Evolutionary conservation across 2,113 vertebrate species (phyloP).

Genomic region (Corythornis madagascariensis): DNA sequence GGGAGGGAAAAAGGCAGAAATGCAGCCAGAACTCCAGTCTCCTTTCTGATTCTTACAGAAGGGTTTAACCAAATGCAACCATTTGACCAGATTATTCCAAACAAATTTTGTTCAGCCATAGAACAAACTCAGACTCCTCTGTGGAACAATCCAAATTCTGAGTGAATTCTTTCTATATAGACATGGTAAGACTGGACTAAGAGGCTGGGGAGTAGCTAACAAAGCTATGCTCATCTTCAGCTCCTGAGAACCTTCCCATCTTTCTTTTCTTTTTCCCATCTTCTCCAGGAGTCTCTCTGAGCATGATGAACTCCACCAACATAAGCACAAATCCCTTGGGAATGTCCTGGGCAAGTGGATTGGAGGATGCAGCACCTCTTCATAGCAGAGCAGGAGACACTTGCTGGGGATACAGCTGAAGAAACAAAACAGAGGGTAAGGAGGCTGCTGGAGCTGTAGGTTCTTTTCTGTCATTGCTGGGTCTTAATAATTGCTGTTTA

Average conservation of each 20-base stretch:
- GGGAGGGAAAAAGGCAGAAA: neutral
- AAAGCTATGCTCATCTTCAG: neutral
- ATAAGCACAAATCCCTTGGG: neutral
- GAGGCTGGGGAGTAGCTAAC: neutral
- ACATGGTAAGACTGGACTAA: neutral
- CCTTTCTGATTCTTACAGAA: neutral
- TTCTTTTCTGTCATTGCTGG: neutral
- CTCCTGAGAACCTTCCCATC: neutral
- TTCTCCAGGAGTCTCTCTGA: neutral
- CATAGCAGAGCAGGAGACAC: neutral
- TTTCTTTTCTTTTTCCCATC: neutral
- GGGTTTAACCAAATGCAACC: neutral
- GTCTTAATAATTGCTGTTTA: neutral
- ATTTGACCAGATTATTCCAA: neutral
- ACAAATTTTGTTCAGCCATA: neutral
- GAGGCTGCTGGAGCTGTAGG: neutral
- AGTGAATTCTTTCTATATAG: neutral
- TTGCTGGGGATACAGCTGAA: neutral
- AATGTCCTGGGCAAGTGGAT: neutral
- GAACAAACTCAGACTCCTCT: neutral
- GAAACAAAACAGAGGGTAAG: neutral
- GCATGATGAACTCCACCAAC: neutral
- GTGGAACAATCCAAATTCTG: neutral
- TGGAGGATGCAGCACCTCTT: neutral
- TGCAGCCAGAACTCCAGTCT: neutral